phyloP scores from a whole-genome alignment of 2,888 invertebrate genomes.

The Pasiphila rectangulata region DNA sequence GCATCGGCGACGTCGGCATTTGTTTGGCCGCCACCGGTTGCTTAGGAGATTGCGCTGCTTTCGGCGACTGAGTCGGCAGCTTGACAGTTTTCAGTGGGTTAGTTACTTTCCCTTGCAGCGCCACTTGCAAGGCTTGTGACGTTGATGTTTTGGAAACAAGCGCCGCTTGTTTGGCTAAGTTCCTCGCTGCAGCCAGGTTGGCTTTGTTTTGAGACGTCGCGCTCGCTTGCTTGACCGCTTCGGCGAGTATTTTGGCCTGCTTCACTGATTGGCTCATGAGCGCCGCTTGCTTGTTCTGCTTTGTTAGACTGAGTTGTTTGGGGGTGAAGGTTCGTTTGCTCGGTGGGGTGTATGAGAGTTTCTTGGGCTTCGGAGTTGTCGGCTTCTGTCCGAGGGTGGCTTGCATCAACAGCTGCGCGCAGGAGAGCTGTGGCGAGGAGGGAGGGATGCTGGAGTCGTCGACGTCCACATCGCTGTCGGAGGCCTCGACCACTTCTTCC shows the following conservation, averaged over 20 bases:
- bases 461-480: constrained; percentile 73
- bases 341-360: constrained; percentile 22
- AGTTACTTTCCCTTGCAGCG: constrained; percentile 7
- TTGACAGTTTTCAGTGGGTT: constrained; percentile 22
- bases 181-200: constrained; percentile 29
- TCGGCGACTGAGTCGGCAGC: constrained; percentile 26
- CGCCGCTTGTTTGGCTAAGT: constrained; percentile 30
- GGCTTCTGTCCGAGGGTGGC: constrained; percentile 40
- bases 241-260: constrained; percentile 50
- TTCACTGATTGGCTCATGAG: constrained; percentile 56
- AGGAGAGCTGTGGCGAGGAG: constrained; percentile 52
- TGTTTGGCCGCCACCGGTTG: constrained; percentile 22
- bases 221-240: constrained; percentile 46
- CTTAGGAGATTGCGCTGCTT: constrained; percentile 24
- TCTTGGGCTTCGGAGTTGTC: constrained; percentile 31
- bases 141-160: constrained; percentile 32
- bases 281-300: constrained; percentile 44
- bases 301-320: constrained; percentile 29
- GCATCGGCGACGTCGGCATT: constrained; percentile 18
- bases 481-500: constrained; percentile 61
- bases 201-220: constrained; percentile 36
- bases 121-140: constrained; percentile 17
- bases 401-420: constrained; percentile 68
- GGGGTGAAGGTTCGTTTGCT: constrained; percentile 34
- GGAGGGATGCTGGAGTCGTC: constrained; percentile 54